Evolutionary conservation across 2,888 invertebrate genomes (phyloP).

Genomic region (Dynastes grantii): DNA sequence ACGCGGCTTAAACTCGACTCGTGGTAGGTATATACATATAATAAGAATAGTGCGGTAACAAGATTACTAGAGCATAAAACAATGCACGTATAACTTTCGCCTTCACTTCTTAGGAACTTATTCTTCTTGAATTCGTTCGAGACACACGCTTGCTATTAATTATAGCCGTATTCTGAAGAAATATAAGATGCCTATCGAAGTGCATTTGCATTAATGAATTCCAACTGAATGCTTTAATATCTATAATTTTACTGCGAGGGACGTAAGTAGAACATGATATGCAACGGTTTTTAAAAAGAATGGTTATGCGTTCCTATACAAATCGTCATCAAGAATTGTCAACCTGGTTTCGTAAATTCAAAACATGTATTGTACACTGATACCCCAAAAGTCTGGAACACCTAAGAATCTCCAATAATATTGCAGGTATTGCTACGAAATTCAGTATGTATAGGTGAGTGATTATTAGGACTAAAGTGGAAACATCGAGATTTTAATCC

Average conservation of each 20-base stretch:
- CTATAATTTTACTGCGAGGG: background rate
- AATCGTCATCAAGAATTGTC: background rate
- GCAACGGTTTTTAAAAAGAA: background rate
- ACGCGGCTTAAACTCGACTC: conserved; percentile 1
- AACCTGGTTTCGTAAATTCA: too few relatives aligned
- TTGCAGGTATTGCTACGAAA: too few relatives aligned
- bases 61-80: conserved; percentile 41
- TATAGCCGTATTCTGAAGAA: background rate
- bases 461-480: background rate
- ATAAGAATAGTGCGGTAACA: conserved; percentile 28
- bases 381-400: too few relatives aligned
- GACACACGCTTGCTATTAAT: background rate
- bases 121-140: background rate
- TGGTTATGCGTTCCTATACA: background rate
- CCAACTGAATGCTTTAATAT: background rate
- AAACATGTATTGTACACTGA: too few relatives aligned
- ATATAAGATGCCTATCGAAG: background rate
- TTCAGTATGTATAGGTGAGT: background rate
- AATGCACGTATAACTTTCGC: conserved; percentile 31
- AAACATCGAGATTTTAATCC: background rate
- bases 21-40: background rate
- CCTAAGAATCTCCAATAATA: too few relatives aligned
- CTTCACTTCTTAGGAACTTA: conserved; percentile 18
- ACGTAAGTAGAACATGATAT: background rate
- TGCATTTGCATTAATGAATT: conserved; percentile 12